Conservation (phyloP, 2,797 vertebrate species). For the Margarornis squamiger region DNA sequence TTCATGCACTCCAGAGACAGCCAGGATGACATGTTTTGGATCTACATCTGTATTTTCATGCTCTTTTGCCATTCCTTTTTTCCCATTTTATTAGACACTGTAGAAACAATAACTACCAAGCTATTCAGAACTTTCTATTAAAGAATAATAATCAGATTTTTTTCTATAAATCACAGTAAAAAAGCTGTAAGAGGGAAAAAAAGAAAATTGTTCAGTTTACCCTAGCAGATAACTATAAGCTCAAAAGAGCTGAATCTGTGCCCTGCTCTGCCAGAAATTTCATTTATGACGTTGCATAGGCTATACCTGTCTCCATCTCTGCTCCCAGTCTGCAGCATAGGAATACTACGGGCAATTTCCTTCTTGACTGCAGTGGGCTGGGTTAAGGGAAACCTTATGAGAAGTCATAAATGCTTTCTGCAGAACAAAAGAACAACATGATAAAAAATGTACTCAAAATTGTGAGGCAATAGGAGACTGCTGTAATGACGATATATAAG, state of each 20-base stretch:
- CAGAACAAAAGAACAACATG: not conserved
- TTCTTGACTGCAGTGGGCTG: not conserved
- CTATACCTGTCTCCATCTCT: not conserved
- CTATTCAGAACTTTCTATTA: not conserved
- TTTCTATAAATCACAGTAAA: not conserved
- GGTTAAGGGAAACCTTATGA: not conserved
- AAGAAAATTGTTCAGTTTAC: not conserved
- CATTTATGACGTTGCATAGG: not conserved
- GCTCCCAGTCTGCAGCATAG: not conserved
- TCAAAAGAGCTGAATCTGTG: not conserved
- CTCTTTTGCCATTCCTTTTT: not conserved
- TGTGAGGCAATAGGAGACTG: not conserved
- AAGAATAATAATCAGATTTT: not conserved
- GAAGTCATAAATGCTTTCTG: not conserved
- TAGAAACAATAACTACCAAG: not conserved
- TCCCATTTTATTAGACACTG: not conserved
- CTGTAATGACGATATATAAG: not conserved
- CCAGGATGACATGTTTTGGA: not conserved
- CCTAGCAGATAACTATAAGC: not conserved
- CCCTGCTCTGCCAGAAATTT: not conserved
- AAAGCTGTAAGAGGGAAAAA: not conserved
- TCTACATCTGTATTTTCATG: not conserved
- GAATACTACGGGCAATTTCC: not conserved
- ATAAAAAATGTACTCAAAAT: not conserved
- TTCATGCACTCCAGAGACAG: not conserved